Base-by-base conservation (phyloP, 2,888 invertebrate species). In the Eremobia ochroleuca region DNA sequence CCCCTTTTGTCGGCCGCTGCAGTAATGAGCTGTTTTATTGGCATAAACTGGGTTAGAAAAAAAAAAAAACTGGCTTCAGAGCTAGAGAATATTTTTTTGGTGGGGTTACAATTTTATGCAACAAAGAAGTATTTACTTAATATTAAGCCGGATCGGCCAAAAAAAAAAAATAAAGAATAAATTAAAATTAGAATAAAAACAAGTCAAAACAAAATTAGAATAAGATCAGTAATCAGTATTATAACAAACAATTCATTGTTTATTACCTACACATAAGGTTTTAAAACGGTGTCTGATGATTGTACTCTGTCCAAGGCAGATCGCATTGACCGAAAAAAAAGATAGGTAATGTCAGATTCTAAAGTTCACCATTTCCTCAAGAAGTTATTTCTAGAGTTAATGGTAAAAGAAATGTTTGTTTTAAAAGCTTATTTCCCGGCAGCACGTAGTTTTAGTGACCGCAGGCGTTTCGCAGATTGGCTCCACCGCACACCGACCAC, bases 391-490 rank as follows among this genome's bases (percentile, higher is more conserved):
- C n/a, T 46, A 49, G 61, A 67, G 43, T 55, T 15, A 64, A 64
- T 46, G 18, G 55, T 28, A 80, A 49, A 58, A 80, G 34, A 65
- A 77, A 46, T 73, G 67, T 66, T 73, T 40, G 46, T 77, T 70
- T 55, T 40, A 65, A 55, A 61, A 61, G 52, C 59, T 65, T 65
- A 61, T 69, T 82, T 83, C 28, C 34, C 18, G 31, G 15, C 4
- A 28, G 59, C 66, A n/a, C 40, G 28, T 66, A 55, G 81, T 46
- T 55, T 52, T n/a, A 66, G 61, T 73, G 78, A 66, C 87, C 77
- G 65, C 87, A 64, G 75, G 76, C 87, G 77, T 72, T 84, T 75
- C 66, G 49, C 75, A 86, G 85, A 86, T 86, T 86, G 85, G 76
- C 75, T 78, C 62, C 64, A 83, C 83, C 69, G 71, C 85, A 69